Conservation (phyloP, 1,140 invertebrate species). For the Apis dorsata region DNA sequence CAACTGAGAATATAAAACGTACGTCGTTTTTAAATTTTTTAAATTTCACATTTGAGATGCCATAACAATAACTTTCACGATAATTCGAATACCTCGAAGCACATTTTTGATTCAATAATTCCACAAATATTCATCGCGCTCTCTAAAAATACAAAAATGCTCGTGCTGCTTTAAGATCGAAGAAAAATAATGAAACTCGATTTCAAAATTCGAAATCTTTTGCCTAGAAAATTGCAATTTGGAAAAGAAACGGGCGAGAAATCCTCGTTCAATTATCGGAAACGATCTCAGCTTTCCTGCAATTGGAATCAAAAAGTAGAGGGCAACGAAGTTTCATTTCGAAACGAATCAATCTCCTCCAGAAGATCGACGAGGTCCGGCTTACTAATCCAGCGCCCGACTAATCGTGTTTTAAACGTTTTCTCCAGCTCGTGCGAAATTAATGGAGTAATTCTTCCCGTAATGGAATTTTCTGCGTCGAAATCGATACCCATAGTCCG, state of each 20-base stretch:
- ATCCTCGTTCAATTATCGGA: not conserved
- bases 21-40: too few relatives aligned
- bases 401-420: conserved; percentile 17
- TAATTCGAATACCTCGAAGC: too few relatives aligned
- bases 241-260: not conserved
- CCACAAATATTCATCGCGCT: too few relatives aligned
- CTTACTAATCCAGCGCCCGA: not conserved
- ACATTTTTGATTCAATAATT: too few relatives aligned
- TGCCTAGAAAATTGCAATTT: not conserved
- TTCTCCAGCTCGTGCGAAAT: not conserved
- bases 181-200: too few relatives aligned
- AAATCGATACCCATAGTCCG: not conserved
- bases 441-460: conserved; percentile 23
- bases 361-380: not conserved
- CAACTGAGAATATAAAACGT: too few relatives aligned
- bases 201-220: not conserved
- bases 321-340: not conserved
- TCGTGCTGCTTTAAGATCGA: too few relatives aligned
- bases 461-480: conserved; percentile 26
- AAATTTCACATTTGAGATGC: too few relatives aligned
- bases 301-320: not conserved
- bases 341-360: conserved; percentile 1
- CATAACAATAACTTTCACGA: too few relatives aligned
- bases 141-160: too few relatives aligned
- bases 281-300: not conserved